These are phyloP conservation scores for Pocota personata DNA, from an alignment of 2,888 invertebrate species.

Conservation along the genomic window DNA sequence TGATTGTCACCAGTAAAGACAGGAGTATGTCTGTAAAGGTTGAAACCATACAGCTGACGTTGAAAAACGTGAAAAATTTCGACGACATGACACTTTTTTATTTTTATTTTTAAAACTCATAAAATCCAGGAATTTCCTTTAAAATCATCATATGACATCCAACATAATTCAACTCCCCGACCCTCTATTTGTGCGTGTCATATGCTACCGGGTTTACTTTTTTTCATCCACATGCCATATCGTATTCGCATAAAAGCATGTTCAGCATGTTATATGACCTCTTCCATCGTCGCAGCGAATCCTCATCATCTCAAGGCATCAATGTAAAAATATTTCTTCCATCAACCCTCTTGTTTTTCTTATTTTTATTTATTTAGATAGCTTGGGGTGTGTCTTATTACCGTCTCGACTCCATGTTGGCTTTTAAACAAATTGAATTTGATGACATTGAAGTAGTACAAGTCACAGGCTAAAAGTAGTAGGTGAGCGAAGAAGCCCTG, in stretches of 20 bases:
- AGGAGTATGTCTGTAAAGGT: too few relatives aligned
- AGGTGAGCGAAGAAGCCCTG: not conserved
- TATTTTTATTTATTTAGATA: slow-evolving; percentile 62
- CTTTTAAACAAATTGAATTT: slow-evolving; percentile 73
- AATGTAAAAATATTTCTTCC: slow-evolving; percentile 58
- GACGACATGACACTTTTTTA: not conserved
- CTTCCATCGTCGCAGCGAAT: not conserved
- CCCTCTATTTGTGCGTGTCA: slow-evolving; percentile 25
- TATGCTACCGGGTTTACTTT: slow-evolving; percentile 21
- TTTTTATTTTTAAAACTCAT: slow-evolving; percentile 2
- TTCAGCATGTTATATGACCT: slow-evolving; percentile 64
- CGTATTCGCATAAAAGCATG: slow-evolving; percentile 62
- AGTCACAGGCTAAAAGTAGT: not conserved
- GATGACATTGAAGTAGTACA: slow-evolving; percentile 53
- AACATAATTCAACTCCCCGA: not conserved
- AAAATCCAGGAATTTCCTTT: not conserved
- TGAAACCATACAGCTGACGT: not conserved
- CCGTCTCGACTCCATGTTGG: slow-evolving; percentile 41
- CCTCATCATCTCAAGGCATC: slow-evolving; percentile 47
- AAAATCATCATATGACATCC: not conserved
- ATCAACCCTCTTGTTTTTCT: slow-evolving; percentile 38
- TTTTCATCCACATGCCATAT: slow-evolving; percentile 35
- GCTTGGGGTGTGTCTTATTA: slow-evolving; percentile 61
- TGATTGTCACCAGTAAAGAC: too few relatives aligned
- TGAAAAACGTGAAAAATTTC: not conserved